Percentiles rank a stretch among this genome's conserved stretches.
These are phyloP conservation scores for Lagodon rhomboides DNA, from an alignment of 2,797 vertebrate species.

Conservation along the genomic window DNA sequence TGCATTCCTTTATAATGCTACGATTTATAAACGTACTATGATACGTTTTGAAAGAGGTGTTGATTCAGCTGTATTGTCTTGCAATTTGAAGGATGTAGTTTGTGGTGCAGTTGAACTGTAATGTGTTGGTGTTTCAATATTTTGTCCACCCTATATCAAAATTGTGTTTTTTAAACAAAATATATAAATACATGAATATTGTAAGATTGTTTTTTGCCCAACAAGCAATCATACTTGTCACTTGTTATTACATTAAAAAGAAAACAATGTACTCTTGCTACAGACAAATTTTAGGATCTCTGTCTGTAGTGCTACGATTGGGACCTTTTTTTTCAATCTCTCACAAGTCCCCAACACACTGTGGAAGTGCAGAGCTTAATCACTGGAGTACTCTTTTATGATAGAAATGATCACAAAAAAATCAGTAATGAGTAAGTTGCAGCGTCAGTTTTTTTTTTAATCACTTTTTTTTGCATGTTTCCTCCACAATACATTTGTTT, in stretches of 20 bases:
- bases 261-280: neutral
- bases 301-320: neutral
- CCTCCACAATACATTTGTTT: neutral
- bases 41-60: no score
- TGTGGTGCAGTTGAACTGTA: no score
- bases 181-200: neutral
- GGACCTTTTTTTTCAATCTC: neutral
- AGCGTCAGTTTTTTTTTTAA: neutral
- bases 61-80: no score
- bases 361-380: neutral
- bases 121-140: neutral
- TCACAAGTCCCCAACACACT: neutral
- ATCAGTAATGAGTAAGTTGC: neutral
- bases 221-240: neutral
- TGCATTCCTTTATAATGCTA: neutral
- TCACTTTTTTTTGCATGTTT: neutral
- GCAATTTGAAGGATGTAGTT: no score
- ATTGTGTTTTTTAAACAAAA: neutral
- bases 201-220: neutral
- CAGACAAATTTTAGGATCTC: neutral
- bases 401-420: neutral
- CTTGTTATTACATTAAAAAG: no score
- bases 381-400: neutral
- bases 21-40: no score
- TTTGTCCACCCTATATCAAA: neutral